phyloP scores from a whole-genome alignment of 2,113 vertebrate genomes.

The Lepus timidus region DNA sequence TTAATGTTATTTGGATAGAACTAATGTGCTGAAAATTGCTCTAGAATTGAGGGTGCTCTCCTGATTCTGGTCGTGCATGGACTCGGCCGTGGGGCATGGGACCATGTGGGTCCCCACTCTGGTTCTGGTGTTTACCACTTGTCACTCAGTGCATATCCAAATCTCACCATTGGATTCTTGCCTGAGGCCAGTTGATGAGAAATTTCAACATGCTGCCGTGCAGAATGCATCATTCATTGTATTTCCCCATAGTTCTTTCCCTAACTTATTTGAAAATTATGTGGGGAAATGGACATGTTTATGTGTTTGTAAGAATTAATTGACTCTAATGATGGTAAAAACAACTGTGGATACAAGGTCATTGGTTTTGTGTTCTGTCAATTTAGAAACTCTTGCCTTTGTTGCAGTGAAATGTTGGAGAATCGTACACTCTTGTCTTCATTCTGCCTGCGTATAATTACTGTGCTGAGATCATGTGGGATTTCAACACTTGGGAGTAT shows the following conservation, averaged over 20 bases:
- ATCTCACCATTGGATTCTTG: neutral
- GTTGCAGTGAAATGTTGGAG: slow-evolving; percentile 7
- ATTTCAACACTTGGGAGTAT: slow-evolving; percentile 11
- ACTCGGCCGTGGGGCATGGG: neutral
- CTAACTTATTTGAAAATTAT: slow-evolving; percentile 6
- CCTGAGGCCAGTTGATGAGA: neutral
- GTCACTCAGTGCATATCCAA: neutral
- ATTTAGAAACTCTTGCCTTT: slow-evolving; percentile 20
- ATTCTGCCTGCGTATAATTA: slow-evolving; percentile 18
- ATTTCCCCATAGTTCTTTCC: neutral
- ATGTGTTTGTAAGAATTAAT: slow-evolving; percentile 54
- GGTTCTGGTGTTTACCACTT: neutral
- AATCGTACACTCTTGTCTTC: slow-evolving; percentile 15
- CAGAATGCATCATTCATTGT: neutral
- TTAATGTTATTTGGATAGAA: neutral
- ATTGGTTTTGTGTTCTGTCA: slow-evolving; percentile 2
- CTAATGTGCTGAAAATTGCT: neutral
- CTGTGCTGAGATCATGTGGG: neutral
- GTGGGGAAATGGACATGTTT: slow-evolving; percentile 5
- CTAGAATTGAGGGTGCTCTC: neutral
- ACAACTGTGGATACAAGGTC: neutral
- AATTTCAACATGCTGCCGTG: neutral
- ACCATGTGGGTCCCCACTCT: neutral
- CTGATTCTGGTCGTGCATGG: neutral
- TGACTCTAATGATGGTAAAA: neutral